Conservation (phyloP, 2,797 vertebrate genomes). For the Brachyalestes nurse region DNA sequence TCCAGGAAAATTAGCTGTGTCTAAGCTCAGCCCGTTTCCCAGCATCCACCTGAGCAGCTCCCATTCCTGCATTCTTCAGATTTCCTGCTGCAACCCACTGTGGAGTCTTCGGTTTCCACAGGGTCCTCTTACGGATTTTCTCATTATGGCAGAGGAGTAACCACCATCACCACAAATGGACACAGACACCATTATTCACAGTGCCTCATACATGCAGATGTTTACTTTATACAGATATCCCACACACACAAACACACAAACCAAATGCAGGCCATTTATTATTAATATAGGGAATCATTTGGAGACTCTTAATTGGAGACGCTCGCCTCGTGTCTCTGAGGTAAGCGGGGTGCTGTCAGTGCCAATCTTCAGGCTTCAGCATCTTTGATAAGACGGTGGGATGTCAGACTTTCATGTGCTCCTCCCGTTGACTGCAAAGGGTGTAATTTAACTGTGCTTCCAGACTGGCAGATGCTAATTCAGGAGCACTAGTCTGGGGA, state of each 20-base stretch:
- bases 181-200: conserved; percentile 56
- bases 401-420: conserved; percentile 77
- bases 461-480: conserved; percentile 78
- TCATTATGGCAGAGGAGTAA: conserved; percentile 69
- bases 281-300: conserved; percentile 79
- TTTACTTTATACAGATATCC: conserved; percentile 29
- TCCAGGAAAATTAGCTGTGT: conserved; percentile 71
- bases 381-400: conserved; percentile 69
- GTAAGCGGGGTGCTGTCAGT: conserved; percentile 77
- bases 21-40: conserved; percentile 69
- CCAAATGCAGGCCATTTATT: conserved; percentile 71
- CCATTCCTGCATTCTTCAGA: conserved; percentile 68
- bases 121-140: conserved; percentile 68
- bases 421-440: conserved; percentile 79
- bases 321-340: conserved; percentile 71
- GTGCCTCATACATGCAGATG: conserved; percentile 20
- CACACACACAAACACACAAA: conserved; percentile 41
- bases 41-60: conserved; percentile 68
- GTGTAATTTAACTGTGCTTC: conserved; percentile 78
- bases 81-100: conserved; percentile 80
- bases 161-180: conserved; percentile 67
- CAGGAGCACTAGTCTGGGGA: conserved; percentile 73
- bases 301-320: conserved; percentile 80
- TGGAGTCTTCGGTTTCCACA: conserved; percentile 79
- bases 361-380: conserved; percentile 75